Percentiles rank a stretch among this genome's conserved stretches.
Evolutionary conservation across 23 tunicate species (phyloP).

Genomic region (Diplosoma virens): DNA sequence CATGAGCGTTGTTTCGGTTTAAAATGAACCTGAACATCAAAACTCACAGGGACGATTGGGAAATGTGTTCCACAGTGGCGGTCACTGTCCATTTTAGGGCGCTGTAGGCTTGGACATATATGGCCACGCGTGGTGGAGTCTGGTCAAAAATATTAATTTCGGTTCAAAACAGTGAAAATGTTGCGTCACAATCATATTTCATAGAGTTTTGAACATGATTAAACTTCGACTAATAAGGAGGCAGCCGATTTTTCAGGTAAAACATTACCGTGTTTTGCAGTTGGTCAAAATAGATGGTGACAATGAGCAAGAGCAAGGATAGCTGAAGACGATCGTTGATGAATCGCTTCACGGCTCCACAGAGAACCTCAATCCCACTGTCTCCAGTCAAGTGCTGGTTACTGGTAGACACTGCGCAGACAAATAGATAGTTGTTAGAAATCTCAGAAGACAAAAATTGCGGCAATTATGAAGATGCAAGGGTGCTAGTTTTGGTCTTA

Average conservation of each 20-base stretch:
- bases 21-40: too few species aligned
- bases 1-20: too few species aligned
- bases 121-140: conserved; percentile 31
- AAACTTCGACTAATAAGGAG: too few species aligned
- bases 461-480: too few species aligned
- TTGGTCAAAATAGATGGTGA: conserved; percentile 34
- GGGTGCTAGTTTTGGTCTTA: too few species aligned
- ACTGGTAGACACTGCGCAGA: neutral
- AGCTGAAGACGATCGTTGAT: conserved; percentile 66
- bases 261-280: conserved; percentile 42
- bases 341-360: conserved; percentile 44
- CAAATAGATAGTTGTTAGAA: neutral
- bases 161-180: too few species aligned
- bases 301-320: conserved; percentile 38
- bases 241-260: too few species aligned
- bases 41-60: conserved; percentile 53
- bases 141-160: neutral
- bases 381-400: conserved; percentile 1
- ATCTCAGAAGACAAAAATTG: too few species aligned
- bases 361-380: conserved; percentile 49
- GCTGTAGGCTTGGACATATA: conserved; percentile 58
- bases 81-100: conserved; percentile 64
- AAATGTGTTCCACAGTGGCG: conserved; percentile 30
- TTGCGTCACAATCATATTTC: too few species aligned
- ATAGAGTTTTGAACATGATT: too few species aligned